Evolutionary conservation across 2,888 invertebrate genomes (phyloP), one percentile per base, ranked within the genome.

Genomic region (Erebia palarica): DNA sequence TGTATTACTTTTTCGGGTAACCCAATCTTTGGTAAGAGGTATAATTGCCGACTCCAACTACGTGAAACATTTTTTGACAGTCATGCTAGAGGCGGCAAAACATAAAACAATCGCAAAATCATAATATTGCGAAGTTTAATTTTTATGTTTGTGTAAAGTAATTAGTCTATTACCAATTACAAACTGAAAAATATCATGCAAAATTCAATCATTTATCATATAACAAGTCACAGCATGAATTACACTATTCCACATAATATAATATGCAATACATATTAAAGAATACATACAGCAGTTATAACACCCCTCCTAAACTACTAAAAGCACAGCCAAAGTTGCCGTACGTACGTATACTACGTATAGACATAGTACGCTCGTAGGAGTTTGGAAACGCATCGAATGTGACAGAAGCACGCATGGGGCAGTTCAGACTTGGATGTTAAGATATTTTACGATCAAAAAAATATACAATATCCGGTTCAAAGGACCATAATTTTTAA

Each of bases 331-430:
- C 60, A 42, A n/a, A 18, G 61, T 18, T 67, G 74, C 60, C 63
- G 44, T 55, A 71, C 55, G 21, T 66, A 59, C 68, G 9, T 11
- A 18, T 47, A 47, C 44, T 11, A 44, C 11, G 44, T 44, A 44
- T 44, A 1, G 7, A 44, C 47, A 13, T 47, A 47, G 47, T 55
- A 16, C 18, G 16, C 55, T 10, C 55, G 55, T 11, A 55, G 65
- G 49, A 21, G 14, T 47, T 47, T 63, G 53, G 49, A 47, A 57
- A 63, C 71, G 61, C 44, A 18, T 69, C 55, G 69, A 75, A 75
- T 75, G 75, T 75, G 75, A 75, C 75, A 75, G 75, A 75, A 75
- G 75, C 75, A 70, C 70, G 73, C 73, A 70, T 71, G 66, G 71
- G 68, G 53, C 55, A 63, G 14, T 49, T 7, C 14, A 21, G 63